Conservation (phyloP, 2,888 invertebrate genomes). For the Tetanocera ferruginea region DNA sequence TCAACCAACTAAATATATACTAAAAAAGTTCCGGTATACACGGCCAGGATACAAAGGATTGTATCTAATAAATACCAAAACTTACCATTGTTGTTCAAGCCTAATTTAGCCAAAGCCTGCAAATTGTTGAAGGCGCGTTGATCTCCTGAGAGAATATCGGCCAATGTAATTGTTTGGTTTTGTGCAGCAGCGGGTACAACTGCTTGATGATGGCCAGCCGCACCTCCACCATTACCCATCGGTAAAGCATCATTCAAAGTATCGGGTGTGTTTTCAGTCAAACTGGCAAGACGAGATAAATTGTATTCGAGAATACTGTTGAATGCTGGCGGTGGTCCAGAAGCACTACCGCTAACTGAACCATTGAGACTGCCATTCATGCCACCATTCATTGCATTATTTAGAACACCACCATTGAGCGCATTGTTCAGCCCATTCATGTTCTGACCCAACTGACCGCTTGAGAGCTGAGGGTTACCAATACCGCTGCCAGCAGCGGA, state of each 20-base stretch:
- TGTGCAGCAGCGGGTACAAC: slow-evolving; percentile 71
- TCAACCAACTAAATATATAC: too few relatives aligned
- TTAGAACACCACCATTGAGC: slow-evolving; percentile 41
- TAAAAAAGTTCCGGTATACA: too few relatives aligned
- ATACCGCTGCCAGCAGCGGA: slow-evolving; percentile 44
- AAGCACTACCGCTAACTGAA: slow-evolving; percentile 57
- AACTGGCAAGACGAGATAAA: slow-evolving; percentile 84
- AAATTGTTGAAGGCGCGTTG: slow-evolving; percentile 89
- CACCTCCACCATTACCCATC: slow-evolving; percentile 46
- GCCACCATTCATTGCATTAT: slow-evolving; percentile 44
- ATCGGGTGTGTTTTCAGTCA: slow-evolving; percentile 78
- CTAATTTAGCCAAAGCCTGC: slow-evolving; percentile 90
- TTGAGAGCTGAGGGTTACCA: slow-evolving; percentile 26
- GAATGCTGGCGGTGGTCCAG: slow-evolving; percentile 69
- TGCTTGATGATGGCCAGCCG: slow-evolving; percentile 56
- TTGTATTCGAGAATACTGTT: slow-evolving; percentile 88
- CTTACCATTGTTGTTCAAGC: slow-evolving; percentile 77
- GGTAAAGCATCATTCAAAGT: slow-evolving; percentile 62
- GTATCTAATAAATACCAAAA: too few relatives aligned
- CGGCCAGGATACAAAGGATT: too few relatives aligned
- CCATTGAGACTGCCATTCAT: slow-evolving; percentile 43
- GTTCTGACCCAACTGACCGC: slow-evolving; percentile 38
- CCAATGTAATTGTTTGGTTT: slow-evolving; percentile 79
- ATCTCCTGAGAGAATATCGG: slow-evolving; percentile 81
- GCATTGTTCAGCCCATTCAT: slow-evolving; percentile 45